These are phyloP conservation scores for Amphipoea oculea DNA, from an alignment of 2,888 invertebrate species.

Conservation along the genomic window DNA sequence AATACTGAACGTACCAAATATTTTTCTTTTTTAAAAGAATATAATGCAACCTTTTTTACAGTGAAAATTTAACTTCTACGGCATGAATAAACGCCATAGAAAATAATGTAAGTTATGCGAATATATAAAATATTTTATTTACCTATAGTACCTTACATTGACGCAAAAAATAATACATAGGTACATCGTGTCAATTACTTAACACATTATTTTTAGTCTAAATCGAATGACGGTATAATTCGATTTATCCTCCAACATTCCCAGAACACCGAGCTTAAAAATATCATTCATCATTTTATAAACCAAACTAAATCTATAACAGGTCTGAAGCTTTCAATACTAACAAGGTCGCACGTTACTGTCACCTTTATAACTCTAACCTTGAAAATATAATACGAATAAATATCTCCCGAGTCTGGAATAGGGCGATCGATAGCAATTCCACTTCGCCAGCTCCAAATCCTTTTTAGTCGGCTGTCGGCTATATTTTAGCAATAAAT, in stretches of 20 bases:
- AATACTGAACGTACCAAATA: neutral
- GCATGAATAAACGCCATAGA: neutral
- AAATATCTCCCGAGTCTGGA: slow-evolving; percentile 41
- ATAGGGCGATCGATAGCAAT: slow-evolving; percentile 63
- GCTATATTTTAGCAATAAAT: slow-evolving; percentile 69
- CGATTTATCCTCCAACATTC: neutral
- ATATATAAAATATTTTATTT: neutral
- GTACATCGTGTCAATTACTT: neutral
- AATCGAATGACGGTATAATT: neutral
- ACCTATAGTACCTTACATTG: neutral
- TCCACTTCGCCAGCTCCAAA: slow-evolving; percentile 57
- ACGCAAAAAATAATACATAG: neutral
- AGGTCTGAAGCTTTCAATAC: slow-evolving; percentile 27
- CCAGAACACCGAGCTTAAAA: neutral
- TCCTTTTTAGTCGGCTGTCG: slow-evolving; percentile 65
- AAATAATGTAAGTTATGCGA: neutral
- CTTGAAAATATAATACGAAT: slow-evolving; percentile 62
- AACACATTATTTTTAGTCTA: neutral
- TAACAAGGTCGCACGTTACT: slow-evolving; percentile 31
- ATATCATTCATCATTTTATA: slow-evolving; percentile 25
- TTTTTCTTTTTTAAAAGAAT: neutral
- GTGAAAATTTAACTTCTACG: neutral
- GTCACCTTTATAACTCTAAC: slow-evolving; percentile 38
- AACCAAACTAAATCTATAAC: slow-evolving; percentile 31
- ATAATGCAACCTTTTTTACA: neutral